Evolutionary conservation across 2,113 vertebrate genomes (phyloP), one percentile per base, ranked within the genome.

Genomic region (Hippocampus guttulatus): DNA sequence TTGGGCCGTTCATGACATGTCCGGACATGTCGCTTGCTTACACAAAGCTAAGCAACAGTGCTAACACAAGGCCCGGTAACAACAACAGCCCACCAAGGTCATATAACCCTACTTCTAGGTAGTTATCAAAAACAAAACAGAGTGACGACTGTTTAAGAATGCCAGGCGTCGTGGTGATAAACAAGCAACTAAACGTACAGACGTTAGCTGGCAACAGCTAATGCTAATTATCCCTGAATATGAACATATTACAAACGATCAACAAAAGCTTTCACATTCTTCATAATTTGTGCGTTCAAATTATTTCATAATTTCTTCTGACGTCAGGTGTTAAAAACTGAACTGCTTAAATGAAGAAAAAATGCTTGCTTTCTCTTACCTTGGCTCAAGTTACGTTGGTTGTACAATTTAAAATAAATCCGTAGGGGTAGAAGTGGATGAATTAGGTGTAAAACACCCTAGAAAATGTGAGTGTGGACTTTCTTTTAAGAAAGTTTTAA

Each of bases 401-500:
- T 76, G 65, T 11, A n/a, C 41, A 72, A 18, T 55, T 6, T 40
- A 43, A 38, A 66, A 69, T 69, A 79, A 18, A 40, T 75, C 45
- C 60, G 67, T 40, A 8, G 38, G 21, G 18, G 82, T 75, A 65
- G 27, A 71, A 65, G 70, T 47, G 64, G 64, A 55, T 74, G 58
- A 73, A 74, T 63, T 5, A 71, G 40, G 16, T 71, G 77, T 78
- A 74, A 83, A 75, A 79, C 20, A 71, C 69, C 78, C 76, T 76
- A 73, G 75, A 75, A 82, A 68, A 27, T 77, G 71, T 78, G 75
- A 81, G 83, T 90, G 88, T 89, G 83, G 72, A 81, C 80, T 88
- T 86, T 82, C 27, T 69, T 18, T 68, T 38, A 85, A 84, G 67
- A 85, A 80, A 81, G 86, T 89, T 92, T 91, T 90, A 93, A 91